Base-by-base conservation (phyloP, 2,797 vertebrate genomes). In the Pseudomugil tenellus region DNA sequence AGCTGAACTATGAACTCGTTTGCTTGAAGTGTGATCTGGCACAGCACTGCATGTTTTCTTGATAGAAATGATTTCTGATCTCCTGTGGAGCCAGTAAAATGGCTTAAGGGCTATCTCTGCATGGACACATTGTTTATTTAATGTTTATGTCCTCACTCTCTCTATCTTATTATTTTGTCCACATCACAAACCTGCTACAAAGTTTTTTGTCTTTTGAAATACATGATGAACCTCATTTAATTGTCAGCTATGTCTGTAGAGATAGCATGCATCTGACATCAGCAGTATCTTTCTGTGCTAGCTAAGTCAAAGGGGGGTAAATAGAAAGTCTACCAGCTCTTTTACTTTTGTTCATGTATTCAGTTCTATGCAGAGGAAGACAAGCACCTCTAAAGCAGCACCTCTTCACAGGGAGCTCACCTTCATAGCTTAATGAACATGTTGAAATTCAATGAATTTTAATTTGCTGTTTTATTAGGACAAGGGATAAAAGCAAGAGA, bases 361-460 rank as follows among this genome's bases (percentile, higher is more conserved):
- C 64, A 51, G 35, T 62, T 64, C 63, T 79, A 66, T 16, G 65
- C 56, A 51, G 67, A 69, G 37, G 67, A 59, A 83, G 77, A 83
- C 83, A 78, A 84, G 89, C 75, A 67, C 73, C 62, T 85, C 69
- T 80, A 76, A 81, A 89, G 79, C 67, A 60, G 59, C 69, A 65
- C 74, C 79, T 84, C 83, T 86, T 79, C 81, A 83, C 63, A 56
- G 67, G 63, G 76, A 78, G 84, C 87, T 90, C 87, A 90, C 90
- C 89, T 92, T 88, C 85, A 88, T 81, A 89, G 81, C 69, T 84
- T 92, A 91, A 92, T 92, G 90, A 92, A 92, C 90, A 88, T 57
- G 80, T 87, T 79, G 87, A 83, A 88, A 93, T 91, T 88, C 90
- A 93, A 92, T 92, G 86, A 90, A 91, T 93, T 92, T 89, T 92